Base-by-base conservation (phyloP, 2,113 vertebrate genomes). In the Grammomys surdaster region DNA sequence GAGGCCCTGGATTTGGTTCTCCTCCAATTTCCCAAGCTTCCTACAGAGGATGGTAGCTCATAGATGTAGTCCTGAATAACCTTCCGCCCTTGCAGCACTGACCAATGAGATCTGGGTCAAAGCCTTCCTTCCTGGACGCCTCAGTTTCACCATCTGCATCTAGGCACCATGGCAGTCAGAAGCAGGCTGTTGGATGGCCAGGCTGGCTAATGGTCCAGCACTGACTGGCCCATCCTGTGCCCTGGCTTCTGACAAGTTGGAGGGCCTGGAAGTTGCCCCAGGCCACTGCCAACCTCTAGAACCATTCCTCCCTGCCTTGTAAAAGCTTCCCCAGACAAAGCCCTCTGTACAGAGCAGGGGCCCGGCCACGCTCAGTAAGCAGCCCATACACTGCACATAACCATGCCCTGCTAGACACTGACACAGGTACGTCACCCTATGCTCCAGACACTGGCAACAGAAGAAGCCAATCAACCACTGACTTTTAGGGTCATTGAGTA, bases 221-320 rank as follows among this genome's bases (percentile, higher is more conserved):
- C 36, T n/a, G 36, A 76, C 40, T 5, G 5, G 7, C 51, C 3
- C n/a, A 56, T 54, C 58, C 69, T 75, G 67, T 28, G 56, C 75
- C 31, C 60, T n/a, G 26, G 48, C 5, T 3, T 19, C 56, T 24
- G 20, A 56, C 6, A 14, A 33, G 65, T 33, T 4, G 4, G 22
- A 92, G 17, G 43, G 58, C 87, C 65, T 81, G 90, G 70, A 95
- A 73, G 87, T 56, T 76, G 75, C 70, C 63, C 88, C 36, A 40
- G 65, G 73, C 4, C 9, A 10, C 88, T 77, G 58, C n/a, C 7
- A 63, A 70, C 58, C n/a, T n/a, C 54, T 63, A 54, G 91, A 82
- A 77, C 31, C 46, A 60, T 82, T 91, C 78, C n/a, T 93, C 33
- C 24, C 1, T 3, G 33, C 3, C 28, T 40, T 69, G 1, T 7